A percentile compares a stretch with the other conserved stretches of the same genome.
These are phyloP conservation scores for Noctuana brunneofusca DNA, from an alignment of 2,888 invertebrate species.

Conservation along the genomic window DNA sequence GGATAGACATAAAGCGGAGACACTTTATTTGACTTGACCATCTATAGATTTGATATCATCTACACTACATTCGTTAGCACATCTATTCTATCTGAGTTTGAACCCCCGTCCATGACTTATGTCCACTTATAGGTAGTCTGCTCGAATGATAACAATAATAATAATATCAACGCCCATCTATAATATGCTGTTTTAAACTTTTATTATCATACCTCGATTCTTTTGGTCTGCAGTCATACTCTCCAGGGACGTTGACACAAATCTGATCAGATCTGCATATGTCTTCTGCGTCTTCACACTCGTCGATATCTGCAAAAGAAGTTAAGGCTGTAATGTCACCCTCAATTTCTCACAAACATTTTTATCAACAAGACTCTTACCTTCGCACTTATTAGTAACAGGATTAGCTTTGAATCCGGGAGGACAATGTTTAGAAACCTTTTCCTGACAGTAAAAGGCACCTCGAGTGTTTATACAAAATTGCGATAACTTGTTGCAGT, in stretches of 20 bases:
- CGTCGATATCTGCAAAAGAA: slow-evolving; percentile 89
- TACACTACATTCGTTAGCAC: no score
- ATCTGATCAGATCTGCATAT: slow-evolving; percentile 89
- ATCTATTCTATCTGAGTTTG: no score
- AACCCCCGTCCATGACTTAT: no score
- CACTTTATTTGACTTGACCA: no score
- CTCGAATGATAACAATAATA: no score
- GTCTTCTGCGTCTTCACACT: slow-evolving; percentile 90
- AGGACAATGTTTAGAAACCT: slow-evolving; percentile 82
- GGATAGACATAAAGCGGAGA: no score
- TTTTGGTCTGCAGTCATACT: slow-evolving; percentile 86
- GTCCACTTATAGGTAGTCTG: no score
- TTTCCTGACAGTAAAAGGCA: slow-evolving; percentile 86
- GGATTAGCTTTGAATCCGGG: slow-evolving; percentile 85
- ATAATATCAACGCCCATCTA: no score
- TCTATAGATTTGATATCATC: no score
- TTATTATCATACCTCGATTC: slow-evolving; percentile 30
- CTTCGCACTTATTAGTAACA: slow-evolving; percentile 80
- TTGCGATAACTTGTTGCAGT: slow-evolving; percentile 85
- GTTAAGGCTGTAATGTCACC: no score
- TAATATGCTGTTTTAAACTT: no score
- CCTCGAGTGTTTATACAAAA: slow-evolving; percentile 88
- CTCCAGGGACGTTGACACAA: slow-evolving; percentile 92
- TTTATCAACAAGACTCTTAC: slow-evolving; percentile 51
- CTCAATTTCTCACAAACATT: no score